A percentile compares a stretch with the other conserved stretches of the same genome.
Evolutionary conservation across 2,888 invertebrate species (phyloP).

Genomic region (Mayetiola destructor): DNA sequence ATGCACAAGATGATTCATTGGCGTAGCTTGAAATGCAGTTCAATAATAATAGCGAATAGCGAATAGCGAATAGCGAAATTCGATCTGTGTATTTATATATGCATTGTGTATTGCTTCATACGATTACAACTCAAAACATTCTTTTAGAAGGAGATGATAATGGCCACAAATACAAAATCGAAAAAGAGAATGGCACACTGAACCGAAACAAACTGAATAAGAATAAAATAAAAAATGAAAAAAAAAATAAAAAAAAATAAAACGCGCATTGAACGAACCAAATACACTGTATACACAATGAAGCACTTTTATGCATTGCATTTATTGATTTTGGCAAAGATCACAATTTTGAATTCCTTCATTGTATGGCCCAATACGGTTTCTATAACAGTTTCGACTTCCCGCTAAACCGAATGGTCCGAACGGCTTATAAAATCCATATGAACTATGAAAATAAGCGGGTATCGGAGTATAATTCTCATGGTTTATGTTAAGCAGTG

Average conservation of each 20-base stretch:
- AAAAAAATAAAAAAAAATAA: neutral
- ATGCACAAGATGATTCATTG: slow-evolving; percentile 10
- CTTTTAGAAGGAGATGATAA: no score
- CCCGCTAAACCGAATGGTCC: no score
- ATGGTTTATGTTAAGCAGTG: no score
- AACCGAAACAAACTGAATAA: neutral
- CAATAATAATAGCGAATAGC: neutral
- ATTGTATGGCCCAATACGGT: neutral
- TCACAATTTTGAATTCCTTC: neutral
- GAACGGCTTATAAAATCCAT: no score
- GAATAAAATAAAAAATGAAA: neutral
- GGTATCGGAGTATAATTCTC: no score
- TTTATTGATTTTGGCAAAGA: slow-evolving; percentile 9
- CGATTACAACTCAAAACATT: no score
- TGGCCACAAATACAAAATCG: neutral
- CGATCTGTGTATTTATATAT: no score
- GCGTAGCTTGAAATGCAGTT: neutral
- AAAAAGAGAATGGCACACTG: neutral
- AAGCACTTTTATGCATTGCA: slow-evolving; percentile 3
- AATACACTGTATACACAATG: neutral
- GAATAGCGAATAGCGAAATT: neutral
- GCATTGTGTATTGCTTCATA: no score
- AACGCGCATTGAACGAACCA: neutral
- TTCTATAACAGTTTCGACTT: neutral
- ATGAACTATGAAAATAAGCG: no score